Evolutionary conservation across 2,113 vertebrate species (phyloP), one percentile per base, ranked within the genome.

Genomic region (Takifugu bimaculatus): DNA sequence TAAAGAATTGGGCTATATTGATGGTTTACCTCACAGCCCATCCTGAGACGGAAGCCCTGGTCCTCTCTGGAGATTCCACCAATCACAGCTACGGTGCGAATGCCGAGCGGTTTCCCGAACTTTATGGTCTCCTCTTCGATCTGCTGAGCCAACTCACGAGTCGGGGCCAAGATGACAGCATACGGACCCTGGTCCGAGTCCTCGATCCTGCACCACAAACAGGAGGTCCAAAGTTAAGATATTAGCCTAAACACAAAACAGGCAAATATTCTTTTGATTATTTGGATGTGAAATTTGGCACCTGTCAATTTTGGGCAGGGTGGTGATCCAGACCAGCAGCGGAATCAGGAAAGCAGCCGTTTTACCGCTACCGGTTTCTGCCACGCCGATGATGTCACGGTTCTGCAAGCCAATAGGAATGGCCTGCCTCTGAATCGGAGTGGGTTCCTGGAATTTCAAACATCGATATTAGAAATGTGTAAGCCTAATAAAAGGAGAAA

Each of bases 101-200:
- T 99, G 26, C 96, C 94, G 7, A 99, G 86, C 0, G 97, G 97
- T 72, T 99, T 99, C 52, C 97, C 97, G 12, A 99, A 99, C 72
- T 99, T 99, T 57, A 99, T 93, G 56, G 97, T 99, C 82, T 99
- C 96, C 79, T 99, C 97, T 81, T 99, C 97, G 0, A 98, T 99
- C 91, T 99, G 97, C 86, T 99, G 96, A 0, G 97, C 97, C 93
- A 98, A 67, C 90, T 99, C 97, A 60, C 97, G 96, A 13, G 97
- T 98, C 0, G 97, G 97, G 2, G 96, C 97, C 85, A 99, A 81
- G 84, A 98, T 99, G 69, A 99, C 94, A 43, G 97, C 97, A 1
- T 99, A 99, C 4, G 97, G 97, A 15, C 97, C 97, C 68, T 99
- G 97, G 75, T 99, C 96, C 0, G 97, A 98, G 65, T 99, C 97